Evolutionary conservation across 2,888 invertebrate species (phyloP), one percentile per base, ranked within the genome.

Genomic region (Mythimna impura): DNA sequence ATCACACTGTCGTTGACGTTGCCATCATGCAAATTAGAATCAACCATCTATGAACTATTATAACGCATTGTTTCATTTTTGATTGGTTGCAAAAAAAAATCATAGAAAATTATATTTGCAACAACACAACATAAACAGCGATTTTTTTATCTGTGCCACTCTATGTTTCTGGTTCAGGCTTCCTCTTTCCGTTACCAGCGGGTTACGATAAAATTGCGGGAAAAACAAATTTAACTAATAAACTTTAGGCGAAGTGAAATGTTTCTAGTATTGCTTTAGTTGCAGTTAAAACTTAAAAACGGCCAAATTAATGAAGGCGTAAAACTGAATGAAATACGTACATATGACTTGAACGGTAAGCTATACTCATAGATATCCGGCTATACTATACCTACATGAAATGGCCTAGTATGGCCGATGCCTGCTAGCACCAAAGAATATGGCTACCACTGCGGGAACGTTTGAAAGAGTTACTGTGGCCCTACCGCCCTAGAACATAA

Each of bases 1-100:
- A 86, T 86, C 78, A 73, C 25, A 67, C 54, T 17, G 70, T 73
- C 73, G 75, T 78, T 86, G 86, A 84, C 86, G 82, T 86, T 66
- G 74, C 81, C 60, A 74, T 83, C 76, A 58, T 47, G 47, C 73
- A 43, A 22, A 54, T 2, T 43, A 12, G 62, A 43, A 22, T 10
- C 36, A 60, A 36, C 36, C 34, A 62, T 55, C 10, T 6, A 14
- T 36, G 2, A 30, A 8, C 17, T 10, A 22, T 20, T 10, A 52
- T 8, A 17, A 36, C 0, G 12, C 12, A 52, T 43, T 43, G 2
- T 52, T 47, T 50, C 0, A 12, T 36, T 61, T 30, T 61, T 0
- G 14, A 61, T 40, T 30, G 14, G n/a, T 47, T 47, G 22, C 12
- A 0, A 10, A 6, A 14, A 36, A 14, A 20, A 43, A 8, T 0